Evolutionary conservation across 2,888 invertebrate species (phyloP).

Genomic region (Cryptus viduatorius): DNA sequence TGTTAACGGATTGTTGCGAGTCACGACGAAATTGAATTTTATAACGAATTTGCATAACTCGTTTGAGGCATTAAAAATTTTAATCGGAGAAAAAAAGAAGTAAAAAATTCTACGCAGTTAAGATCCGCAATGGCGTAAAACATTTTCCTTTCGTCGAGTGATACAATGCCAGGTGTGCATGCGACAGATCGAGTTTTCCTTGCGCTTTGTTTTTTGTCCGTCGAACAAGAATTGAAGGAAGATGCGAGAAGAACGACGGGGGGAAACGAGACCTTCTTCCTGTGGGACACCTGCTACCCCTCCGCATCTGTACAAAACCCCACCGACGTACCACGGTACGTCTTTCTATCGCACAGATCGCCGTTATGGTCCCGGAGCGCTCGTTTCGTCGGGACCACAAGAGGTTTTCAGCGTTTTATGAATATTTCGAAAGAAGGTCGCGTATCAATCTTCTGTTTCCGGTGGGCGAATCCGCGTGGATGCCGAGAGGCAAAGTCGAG

Average conservation of each 20-base stretch:
- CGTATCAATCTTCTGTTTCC: slow-evolving; percentile 60
- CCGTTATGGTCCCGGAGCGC: slow-evolving; percentile 54
- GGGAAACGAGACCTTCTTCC: not conserved
- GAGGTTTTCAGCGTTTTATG: slow-evolving; percentile 58
- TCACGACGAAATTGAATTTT: no score
- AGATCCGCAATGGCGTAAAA: not conserved
- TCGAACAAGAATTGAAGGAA: not conserved
- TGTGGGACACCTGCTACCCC: slow-evolving; percentile 22
- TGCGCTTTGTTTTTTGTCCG: not conserved
- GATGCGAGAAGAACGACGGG: not conserved
- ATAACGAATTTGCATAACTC: no score
- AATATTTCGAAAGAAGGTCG: slow-evolving; percentile 58
- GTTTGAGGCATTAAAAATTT: no score
- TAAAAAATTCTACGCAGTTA: no score
- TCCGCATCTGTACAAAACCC: slow-evolving; percentile 41
- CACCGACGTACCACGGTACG: slow-evolving; percentile 54
- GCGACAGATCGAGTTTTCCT: not conserved
- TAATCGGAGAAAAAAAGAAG: no score
- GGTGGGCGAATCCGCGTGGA: not conserved
- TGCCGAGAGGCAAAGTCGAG: not conserved
- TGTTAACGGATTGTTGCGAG: no score
- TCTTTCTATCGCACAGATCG: slow-evolving; percentile 52
- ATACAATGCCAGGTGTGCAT: not conserved
- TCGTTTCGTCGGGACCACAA: slow-evolving; percentile 42
- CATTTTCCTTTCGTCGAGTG: not conserved